Conservation (phyloP, 1,140 invertebrate genomes). For the Danaus plexippus region DNA sequence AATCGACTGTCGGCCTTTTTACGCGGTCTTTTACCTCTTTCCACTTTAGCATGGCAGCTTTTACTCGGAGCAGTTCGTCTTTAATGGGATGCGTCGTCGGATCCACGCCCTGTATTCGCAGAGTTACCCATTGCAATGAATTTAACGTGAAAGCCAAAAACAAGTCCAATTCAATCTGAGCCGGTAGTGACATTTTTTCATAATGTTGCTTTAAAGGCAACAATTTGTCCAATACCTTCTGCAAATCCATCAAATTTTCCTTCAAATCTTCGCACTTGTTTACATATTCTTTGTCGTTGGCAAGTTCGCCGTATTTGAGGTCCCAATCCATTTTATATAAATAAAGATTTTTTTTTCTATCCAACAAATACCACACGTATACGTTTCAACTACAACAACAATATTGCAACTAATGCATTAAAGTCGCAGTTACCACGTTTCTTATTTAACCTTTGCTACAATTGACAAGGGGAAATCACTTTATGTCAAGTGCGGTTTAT, state of each 20-base stretch:
- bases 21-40: slow-evolving; percentile 73
- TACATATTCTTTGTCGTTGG: slow-evolving; percentile 58
- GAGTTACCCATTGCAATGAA: slow-evolving; percentile 74
- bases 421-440: slow-evolving; percentile 7
- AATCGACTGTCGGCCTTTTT: slow-evolving; percentile 71
- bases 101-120: slow-evolving; percentile 73
- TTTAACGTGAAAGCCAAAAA: slow-evolving; percentile 74
- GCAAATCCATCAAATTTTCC: slow-evolving; percentile 67
- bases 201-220: slow-evolving; percentile 60
- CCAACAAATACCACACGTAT: too few relatives aligned
- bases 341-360: not conserved
- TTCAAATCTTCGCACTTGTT: slow-evolving; percentile 68
- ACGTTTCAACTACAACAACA: too few relatives aligned
- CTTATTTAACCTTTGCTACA: slow-evolving; percentile 8
- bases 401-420: too few relatives aligned
- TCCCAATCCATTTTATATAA: slow-evolving; percentile 37
- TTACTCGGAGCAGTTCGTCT: slow-evolving; percentile 72
- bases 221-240: slow-evolving; percentile 61
- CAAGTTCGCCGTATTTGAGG: slow-evolving; percentile 46
- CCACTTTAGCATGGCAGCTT: slow-evolving; percentile 73
- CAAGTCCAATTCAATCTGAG: slow-evolving; percentile 75
- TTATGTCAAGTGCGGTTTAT: too few relatives aligned
- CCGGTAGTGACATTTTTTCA: slow-evolving; percentile 66
- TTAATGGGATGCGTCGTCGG: slow-evolving; percentile 71
- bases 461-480: not conserved